Conservation (phyloP, 1,140 invertebrate genomes). For the Nymphalis io region DNA sequence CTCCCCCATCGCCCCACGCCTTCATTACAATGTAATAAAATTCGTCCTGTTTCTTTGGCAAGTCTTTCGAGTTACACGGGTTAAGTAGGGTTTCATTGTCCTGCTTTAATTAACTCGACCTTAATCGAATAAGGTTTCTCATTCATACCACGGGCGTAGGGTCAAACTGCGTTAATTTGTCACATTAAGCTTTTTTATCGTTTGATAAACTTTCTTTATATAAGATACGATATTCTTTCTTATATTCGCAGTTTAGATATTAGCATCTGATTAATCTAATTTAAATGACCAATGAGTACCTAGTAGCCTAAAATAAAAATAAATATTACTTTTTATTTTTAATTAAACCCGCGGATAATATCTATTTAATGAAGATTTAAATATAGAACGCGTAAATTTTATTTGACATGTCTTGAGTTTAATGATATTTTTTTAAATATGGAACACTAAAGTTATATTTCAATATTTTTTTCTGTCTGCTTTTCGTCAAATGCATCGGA, state of each 20-base stretch:
- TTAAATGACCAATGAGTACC: no score
- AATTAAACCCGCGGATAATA: no score
- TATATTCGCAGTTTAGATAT: no score
- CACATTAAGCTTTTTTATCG: slow-evolving; percentile 6
- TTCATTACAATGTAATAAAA: neutral
- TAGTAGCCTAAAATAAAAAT: no score
- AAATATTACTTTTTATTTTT: no score
- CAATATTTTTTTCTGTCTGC: neutral
- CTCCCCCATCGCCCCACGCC: neutral
- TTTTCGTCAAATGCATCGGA: slow-evolving; percentile 17
- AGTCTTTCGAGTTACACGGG: neutral
- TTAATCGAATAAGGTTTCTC: slow-evolving; percentile 24
- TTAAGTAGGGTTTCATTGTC: slow-evolving; percentile 15
- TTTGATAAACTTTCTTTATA: neutral
- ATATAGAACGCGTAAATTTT: no score
- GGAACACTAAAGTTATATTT: no score
- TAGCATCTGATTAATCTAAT: neutral
- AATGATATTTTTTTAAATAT: no score
- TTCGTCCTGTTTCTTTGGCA: slow-evolving; percentile 5
- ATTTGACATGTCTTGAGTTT: no score
- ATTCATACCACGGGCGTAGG: slow-evolving; percentile 12
- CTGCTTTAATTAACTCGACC: slow-evolving; percentile 25
- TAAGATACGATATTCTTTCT: neutral
- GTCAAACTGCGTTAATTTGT: slow-evolving; percentile 17
- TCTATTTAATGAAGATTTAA: no score